phyloP scores from a whole-genome alignment of 2,113 vertebrate genomes.

The Seriola dumerili region DNA sequence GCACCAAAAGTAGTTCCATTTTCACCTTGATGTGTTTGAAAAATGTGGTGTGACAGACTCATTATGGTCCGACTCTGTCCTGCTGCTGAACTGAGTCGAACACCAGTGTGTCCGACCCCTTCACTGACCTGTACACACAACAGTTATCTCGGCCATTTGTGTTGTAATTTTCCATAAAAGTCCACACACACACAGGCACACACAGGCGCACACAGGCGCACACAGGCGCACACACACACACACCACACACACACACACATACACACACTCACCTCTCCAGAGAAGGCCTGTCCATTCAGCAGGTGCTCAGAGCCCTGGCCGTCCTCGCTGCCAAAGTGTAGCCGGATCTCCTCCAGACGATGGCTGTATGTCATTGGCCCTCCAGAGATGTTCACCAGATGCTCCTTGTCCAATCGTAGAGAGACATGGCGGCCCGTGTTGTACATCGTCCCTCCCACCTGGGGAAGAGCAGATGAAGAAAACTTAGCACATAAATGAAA shows the following conservation, averaged over 20 bases:
- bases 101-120: neutral
- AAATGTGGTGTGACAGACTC: constrained; percentile 1
- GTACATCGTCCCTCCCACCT: constrained; percentile 99
- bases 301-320: constrained; percentile 97
- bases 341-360: constrained; percentile 95
- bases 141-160: no score
- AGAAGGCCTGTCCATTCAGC: constrained; percentile 98
- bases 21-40: constrained; percentile 3
- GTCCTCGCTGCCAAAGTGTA: constrained; percentile 98
- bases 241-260: constrained; percentile 18
- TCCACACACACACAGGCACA: neutral
- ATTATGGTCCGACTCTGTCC: neutral
- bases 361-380: constrained; percentile 98
- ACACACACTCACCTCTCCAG: constrained; percentile 89
- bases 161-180: neutral
- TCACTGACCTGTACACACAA: neutral
- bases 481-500: neutral
- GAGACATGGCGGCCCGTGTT: constrained; percentile 98
- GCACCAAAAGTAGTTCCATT: neutral
- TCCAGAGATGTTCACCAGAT: constrained; percentile 98
- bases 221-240: neutral
- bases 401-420: constrained; percentile 96
- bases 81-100: neutral
- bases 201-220: no score
- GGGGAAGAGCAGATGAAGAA: constrained; percentile 6